A percentile compares a stretch with the other conserved stretches of the same genome.
These are phyloP conservation scores for Neosilurus hyrtlii DNA, from an alignment of 2,797 vertebrate species.

Conservation along the genomic window DNA sequence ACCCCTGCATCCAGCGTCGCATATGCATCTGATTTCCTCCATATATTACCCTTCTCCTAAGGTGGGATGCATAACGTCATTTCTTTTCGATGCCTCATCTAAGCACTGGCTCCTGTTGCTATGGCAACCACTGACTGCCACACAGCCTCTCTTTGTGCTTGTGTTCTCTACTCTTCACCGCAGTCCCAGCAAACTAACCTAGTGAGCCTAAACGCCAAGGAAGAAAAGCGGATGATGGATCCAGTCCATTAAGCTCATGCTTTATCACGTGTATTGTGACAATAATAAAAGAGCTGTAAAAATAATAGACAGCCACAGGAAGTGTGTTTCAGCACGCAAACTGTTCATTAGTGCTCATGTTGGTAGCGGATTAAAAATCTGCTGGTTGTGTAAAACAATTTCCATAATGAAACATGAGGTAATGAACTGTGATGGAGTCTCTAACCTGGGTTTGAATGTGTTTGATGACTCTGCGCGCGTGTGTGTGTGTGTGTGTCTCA, in stretches of 20 bases:
- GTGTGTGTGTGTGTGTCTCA: background rate
- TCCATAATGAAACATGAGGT: constrained; percentile 13
- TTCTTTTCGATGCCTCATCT: constrained; percentile 61
- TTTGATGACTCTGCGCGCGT: background rate
- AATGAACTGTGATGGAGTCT: constrained; percentile 5
- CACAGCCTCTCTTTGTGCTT: constrained; percentile 43
- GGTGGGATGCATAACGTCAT: constrained; percentile 51
- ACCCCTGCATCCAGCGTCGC: constrained; percentile 17
- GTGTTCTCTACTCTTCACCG: constrained; percentile 39
- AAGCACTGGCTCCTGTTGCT: constrained; percentile 63
- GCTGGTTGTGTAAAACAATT: background rate
- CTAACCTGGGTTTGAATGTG: background rate
- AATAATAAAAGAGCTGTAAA: constrained; percentile 1
- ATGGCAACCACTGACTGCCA: constrained; percentile 67
- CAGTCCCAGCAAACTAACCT: constrained; percentile 45
- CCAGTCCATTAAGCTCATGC: constrained; percentile 33
- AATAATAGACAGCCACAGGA: background rate
- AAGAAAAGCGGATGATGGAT: constrained; percentile 7
- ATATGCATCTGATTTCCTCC: constrained; percentile 47
- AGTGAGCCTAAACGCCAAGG: constrained; percentile 34
- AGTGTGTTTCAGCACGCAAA: too few relatives aligned
- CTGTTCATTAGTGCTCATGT: background rate
- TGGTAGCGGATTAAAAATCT: constrained; percentile 2
- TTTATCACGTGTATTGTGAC: constrained; percentile 15
- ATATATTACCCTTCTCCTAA: constrained; percentile 49